A percentile compares a stretch with the other conserved stretches of the same genome.
phyloP scores from a whole-genome alignment of 2,888 invertebrate genomes.

The Caenorhabditis sp. region DNA sequence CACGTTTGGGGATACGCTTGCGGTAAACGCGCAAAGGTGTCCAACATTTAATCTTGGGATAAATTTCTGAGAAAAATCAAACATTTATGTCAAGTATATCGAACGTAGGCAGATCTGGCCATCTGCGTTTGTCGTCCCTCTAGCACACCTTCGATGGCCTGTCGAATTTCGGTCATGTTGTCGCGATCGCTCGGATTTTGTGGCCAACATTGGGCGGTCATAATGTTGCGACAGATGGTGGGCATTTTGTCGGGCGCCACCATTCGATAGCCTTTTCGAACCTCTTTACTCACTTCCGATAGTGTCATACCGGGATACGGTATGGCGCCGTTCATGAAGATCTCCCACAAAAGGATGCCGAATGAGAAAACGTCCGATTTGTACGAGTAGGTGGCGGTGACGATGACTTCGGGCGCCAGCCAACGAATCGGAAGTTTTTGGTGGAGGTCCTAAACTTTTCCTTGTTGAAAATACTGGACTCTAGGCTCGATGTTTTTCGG shows the following conservation, averaged over 20 bases:
- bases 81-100: neutral
- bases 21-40: no score
- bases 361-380: constrained; percentile 59
- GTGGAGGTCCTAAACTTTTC: constrained; percentile 37
- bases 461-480: no score
- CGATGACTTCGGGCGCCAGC: constrained; percentile 58
- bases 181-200: constrained; percentile 32
- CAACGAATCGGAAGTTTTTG: constrained; percentile 56
- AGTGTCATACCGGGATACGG: constrained; percentile 56
- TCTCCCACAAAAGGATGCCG: constrained; percentile 56
- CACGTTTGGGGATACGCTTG: no score
- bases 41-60: no score
- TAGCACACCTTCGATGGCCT: constrained; percentile 26
- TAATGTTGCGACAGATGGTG: constrained; percentile 42
- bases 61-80: no score
- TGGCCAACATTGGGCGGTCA: constrained; percentile 35
- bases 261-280: constrained; percentile 47
- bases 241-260: constrained; percentile 58
- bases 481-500: no score
- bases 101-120: neutral
- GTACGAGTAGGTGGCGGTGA: constrained; percentile 42
- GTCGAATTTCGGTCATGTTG: constrained; percentile 36
- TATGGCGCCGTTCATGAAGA: constrained; percentile 47
- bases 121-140: constrained; percentile 17
- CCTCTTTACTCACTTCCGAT: constrained; percentile 44